Percentiles rank a stretch among this genome's conserved stretches.
phyloP scores from a whole-genome alignment of 2,888 invertebrate species.

The Andrena flavipes region DNA sequence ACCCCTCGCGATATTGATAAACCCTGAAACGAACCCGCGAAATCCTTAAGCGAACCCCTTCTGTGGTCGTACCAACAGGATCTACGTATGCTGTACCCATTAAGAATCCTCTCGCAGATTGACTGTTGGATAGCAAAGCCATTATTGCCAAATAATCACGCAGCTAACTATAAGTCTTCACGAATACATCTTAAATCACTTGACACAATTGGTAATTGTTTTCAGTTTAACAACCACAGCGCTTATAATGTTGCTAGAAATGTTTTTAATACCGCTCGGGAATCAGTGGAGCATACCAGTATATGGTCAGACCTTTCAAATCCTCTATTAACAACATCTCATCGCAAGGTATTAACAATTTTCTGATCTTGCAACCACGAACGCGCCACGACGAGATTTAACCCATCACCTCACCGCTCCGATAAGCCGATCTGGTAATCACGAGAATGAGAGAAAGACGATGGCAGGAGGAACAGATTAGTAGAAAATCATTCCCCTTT shows the following conservation, averaged over 20 bases:
- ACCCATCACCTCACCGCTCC: constrained; percentile 33
- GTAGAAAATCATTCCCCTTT: constrained; percentile 70
- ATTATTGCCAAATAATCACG: background rate
- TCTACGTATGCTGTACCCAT: constrained; percentile 39
- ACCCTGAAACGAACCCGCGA: constrained; percentile 58
- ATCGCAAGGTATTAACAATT: too few relatives aligned
- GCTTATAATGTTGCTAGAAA: too few relatives aligned
- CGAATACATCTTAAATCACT: background rate
- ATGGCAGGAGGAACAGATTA: constrained; percentile 57
- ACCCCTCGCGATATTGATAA: constrained; percentile 72
- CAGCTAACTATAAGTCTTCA: background rate
- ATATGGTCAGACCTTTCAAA: too few relatives aligned
- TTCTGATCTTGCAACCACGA: background rate
- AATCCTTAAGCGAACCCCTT: constrained; percentile 24
- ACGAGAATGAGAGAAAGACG: constrained; percentile 1
- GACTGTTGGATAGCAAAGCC: background rate
- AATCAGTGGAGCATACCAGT: too few relatives aligned
- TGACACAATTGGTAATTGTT: background rate
- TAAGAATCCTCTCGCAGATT: constrained; percentile 19
- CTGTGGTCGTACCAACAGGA: constrained; percentile 27
- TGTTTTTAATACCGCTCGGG: too few relatives aligned
- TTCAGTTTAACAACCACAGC: background rate
- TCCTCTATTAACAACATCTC: background rate
- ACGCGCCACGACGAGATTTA: background rate
- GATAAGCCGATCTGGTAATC: constrained; percentile 42